These are phyloP conservation scores for Siniperca chuatsi DNA, from an alignment of 2,113 vertebrate species.

Conservation along the genomic window DNA sequence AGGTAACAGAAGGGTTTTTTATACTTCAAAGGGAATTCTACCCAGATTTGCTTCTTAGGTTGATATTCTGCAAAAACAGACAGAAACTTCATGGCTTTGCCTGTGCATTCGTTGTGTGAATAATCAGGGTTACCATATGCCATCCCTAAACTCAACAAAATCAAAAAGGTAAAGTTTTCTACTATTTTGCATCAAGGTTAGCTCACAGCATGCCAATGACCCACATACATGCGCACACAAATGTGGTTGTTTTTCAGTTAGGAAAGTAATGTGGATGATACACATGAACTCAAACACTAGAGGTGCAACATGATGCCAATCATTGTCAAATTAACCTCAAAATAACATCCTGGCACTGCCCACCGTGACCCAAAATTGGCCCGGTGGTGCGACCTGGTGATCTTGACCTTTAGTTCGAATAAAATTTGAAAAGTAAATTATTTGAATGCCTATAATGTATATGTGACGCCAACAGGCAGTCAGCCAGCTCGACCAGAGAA, in stretches of 20 bases:
- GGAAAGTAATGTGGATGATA: neutral
- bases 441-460: too few species aligned
- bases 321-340: too few species aligned
- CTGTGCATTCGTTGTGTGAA: neutral
- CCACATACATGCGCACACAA: neutral
- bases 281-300: neutral
- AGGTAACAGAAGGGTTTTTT: neutral
- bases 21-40: slow-evolving; percentile 29
- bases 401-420: too few species aligned
- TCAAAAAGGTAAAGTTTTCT: neutral
- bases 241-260: neutral
- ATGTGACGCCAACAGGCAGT: too few species aligned
- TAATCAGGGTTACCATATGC: neutral
- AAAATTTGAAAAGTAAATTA: too few species aligned
- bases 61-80: slow-evolving; percentile 47
- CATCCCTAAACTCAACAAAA: neutral
- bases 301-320: neutral
- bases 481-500: too few species aligned
- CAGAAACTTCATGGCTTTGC: neutral
- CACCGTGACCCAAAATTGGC: too few species aligned
- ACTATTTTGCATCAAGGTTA: neutral
- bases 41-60: slow-evolving; percentile 27
- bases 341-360: neutral
- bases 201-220: neutral
- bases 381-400: too few species aligned